phyloP scores from a whole-genome alignment of 2,113 vertebrate genomes.

The Hippotragus niger region DNA sequence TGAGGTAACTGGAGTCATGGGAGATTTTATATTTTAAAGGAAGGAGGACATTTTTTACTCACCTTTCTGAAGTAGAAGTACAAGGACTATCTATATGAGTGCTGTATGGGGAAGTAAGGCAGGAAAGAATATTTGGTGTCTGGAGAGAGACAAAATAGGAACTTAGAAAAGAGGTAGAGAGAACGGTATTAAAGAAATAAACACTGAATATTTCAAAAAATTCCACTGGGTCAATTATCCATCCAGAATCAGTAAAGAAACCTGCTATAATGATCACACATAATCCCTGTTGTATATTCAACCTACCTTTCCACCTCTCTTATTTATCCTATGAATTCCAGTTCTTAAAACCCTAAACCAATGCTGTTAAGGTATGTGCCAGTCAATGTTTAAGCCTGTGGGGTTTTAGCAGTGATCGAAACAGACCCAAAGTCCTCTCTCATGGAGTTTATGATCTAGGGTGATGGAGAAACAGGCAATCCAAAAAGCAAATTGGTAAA shows the following conservation, averaged over 20 bases:
- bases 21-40: background rate
- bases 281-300: background rate
- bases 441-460: background rate
- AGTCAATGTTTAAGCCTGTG: background rate
- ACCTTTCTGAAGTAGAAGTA: background rate
- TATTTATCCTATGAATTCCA: background rate
- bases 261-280: background rate
- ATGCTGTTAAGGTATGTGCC: background rate
- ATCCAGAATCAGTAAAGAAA: background rate
- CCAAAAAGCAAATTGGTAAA: background rate
- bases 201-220: background rate
- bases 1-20: background rate
- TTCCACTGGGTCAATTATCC: background rate
- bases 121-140: background rate
- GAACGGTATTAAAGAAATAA: background rate
- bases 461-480: background rate
- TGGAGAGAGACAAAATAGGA: background rate
- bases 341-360: background rate
- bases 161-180: background rate
- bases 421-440: background rate
- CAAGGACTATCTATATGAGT: rapidly evolving
- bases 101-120: background rate
- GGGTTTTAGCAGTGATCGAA: background rate
- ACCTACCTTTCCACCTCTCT: background rate
- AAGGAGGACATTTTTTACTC: background rate